These are phyloP conservation scores for Yponomeuta malinellus DNA, from an alignment of 2,888 invertebrate species.

Conservation along the genomic window DNA sequence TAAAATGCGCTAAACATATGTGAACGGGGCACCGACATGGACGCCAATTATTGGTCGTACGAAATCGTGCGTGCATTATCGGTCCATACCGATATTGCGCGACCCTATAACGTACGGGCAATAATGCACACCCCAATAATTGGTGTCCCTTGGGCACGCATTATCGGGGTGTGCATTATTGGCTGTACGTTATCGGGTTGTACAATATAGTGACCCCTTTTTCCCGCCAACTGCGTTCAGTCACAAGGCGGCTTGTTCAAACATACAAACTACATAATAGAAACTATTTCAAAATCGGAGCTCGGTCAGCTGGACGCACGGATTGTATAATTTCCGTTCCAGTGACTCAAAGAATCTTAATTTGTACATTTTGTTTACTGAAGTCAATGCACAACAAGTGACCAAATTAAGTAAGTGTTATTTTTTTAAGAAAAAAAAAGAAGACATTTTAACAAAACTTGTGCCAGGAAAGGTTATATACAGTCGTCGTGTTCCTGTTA, in stretches of 20 bases:
- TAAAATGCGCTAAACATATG: too few species aligned
- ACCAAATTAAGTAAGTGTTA: not conserved
- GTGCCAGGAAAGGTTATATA: not conserved
- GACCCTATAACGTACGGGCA: too few species aligned
- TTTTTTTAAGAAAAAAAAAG: not conserved
- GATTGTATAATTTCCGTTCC: not conserved
- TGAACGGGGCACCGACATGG: too few species aligned
- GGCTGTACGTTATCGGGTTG: too few species aligned
- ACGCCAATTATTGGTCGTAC: too few species aligned
- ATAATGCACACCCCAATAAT: too few species aligned
- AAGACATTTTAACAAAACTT: not conserved
- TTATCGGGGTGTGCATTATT: too few species aligned
- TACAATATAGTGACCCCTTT: conserved; percentile 5
- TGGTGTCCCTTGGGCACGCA: too few species aligned
- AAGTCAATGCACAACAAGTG: not conserved
- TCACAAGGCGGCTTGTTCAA: conserved; percentile 55
- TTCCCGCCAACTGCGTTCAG: conserved; percentile 26
- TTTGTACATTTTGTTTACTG: not conserved
- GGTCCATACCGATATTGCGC: too few species aligned
- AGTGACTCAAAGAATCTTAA: not conserved
- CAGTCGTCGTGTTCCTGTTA: not conserved
- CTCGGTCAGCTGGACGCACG: conserved; percentile 40
- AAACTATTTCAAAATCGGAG: conserved; percentile 66
- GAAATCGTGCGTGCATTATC: too few species aligned
- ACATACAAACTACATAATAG: conserved; percentile 41